Evolutionary conservation across 1,140 invertebrate genomes (phyloP).

Genomic region (Drosophila kepulauana): DNA sequence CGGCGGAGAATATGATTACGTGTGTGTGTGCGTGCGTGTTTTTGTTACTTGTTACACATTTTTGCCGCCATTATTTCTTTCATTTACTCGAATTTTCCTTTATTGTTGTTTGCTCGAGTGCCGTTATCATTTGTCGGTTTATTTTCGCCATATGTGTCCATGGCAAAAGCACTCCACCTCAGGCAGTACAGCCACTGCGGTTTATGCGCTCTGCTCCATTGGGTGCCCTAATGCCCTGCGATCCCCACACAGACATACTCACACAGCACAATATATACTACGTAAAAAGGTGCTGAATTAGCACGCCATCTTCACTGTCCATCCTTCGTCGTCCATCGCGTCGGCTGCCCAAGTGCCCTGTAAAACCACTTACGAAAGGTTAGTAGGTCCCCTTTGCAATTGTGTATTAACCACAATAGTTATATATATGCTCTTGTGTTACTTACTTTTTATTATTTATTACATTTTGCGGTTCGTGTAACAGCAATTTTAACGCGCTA

Average conservation of each 20-base stretch:
- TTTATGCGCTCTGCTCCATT: constrained; percentile 54
- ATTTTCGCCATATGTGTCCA: constrained; percentile 70
- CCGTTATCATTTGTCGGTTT: constrained; percentile 81
- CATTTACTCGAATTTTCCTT: constrained; percentile 82
- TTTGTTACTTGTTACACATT: constrained; percentile 76
- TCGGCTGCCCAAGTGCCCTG: not conserved
- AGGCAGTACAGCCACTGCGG: constrained; percentile 26
- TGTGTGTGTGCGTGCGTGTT: constrained; percentile 38
- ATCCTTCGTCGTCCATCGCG: not conserved
- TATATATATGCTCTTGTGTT: constrained; percentile 1
- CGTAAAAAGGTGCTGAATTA: constrained; percentile 46
- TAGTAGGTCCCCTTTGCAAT: constrained; percentile 9
- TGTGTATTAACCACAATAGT: constrained; percentile 11
- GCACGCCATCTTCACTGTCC: constrained; percentile 23
- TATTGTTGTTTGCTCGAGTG: constrained; percentile 82
- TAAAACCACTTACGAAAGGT: constrained; percentile 28
- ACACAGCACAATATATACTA: not conserved
- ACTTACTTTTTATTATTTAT: constrained; percentile 19
- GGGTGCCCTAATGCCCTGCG: constrained; percentile 33
- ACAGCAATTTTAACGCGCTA: not conserved
- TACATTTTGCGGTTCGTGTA: not conserved
- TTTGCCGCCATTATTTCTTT: constrained; percentile 75
- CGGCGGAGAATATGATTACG: not conserved
- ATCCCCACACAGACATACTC: constrained; percentile 9
- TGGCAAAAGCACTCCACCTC: not conserved